Evolutionary conservation across 2,797 vertebrate species (phyloP), one percentile per base, ranked within the genome.

Genomic region (Micropoecilia bifurca): DNA sequence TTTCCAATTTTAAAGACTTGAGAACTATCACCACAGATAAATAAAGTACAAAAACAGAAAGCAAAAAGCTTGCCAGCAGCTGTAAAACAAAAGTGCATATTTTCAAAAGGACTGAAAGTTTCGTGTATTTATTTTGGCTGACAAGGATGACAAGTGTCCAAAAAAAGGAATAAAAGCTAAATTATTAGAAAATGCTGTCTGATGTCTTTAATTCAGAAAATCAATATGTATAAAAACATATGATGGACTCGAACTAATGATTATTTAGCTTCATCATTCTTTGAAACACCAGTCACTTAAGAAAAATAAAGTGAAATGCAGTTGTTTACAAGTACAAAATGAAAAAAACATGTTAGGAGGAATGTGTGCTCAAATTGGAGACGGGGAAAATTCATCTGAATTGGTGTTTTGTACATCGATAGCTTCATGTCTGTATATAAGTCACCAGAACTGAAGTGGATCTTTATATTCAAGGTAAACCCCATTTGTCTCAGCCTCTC

Each of bases 401-500:
- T 18, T 7, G 0, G 63, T 63, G 30, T 33, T 36, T 63, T 66
- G 8, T 39, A 66, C 63, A 41, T 36, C 33, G 6, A 8, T 33
- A 63, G 59, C 6, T n/a, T 36, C 41, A 47, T 12, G 12, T n/a
- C 3, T 33, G 20, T 36, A 14, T 6, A 8, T 36, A 28, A 20
- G 7, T 75, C 63, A 75, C 47, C 80, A 2, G 30, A 80, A 55
- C 74, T 81, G 75, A 22, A 73, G 36, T 76, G 16, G 77, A 63
- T 86, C 43, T 77, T 84, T 68, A 81, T 72, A 30, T 83, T 87
- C 33, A 80, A 45, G 16, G 22, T 48, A 30, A 71, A 71, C 77
- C 22, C 22, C 33, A 74, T 61, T 69, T 46, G 33, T 81, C 50
- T 53, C 69, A 76, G 74, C 63, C 73, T 87, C 30, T 13, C 47